Percentiles rank a stretch among this genome's conserved stretches.
Conservation (phyloP, 2,113 vertebrate species). For the Catagonus wagneri region DNA sequence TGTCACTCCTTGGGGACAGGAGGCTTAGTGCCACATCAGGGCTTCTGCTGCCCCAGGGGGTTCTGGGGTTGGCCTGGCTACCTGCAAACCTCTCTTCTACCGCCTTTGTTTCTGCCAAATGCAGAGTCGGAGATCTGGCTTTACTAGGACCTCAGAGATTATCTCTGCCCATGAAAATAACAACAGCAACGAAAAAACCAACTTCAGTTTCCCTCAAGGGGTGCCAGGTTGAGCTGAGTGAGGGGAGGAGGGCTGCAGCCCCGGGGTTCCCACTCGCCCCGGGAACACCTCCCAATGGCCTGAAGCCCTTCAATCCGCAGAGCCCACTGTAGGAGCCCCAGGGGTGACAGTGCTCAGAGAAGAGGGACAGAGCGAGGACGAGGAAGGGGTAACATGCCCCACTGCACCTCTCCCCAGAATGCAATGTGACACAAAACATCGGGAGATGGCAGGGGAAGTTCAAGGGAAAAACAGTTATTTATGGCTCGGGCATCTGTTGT, state of each 20-base stretch:
- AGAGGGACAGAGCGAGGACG: constrained; percentile 29
- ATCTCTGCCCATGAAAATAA: background rate
- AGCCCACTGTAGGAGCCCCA: background rate
- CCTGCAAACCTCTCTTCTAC: background rate
- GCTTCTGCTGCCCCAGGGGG: background rate
- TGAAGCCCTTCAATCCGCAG: background rate
- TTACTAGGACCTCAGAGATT: background rate
- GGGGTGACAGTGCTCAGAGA: background rate
- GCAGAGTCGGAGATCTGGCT: background rate
- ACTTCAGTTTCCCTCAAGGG: background rate
- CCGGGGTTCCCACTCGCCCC: background rate
- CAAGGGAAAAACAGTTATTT: constrained; percentile 84
- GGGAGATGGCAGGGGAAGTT: constrained; percentile 81
- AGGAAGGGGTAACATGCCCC: constrained; percentile 40
- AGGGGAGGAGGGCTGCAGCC: background rate
- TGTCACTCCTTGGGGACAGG: background rate
- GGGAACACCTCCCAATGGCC: background rate
- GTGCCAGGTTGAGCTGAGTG: background rate
- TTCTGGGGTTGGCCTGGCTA: background rate
- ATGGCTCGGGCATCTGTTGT: constrained; percentile 82
- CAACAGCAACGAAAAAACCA: background rate
- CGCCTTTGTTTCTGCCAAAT: background rate
- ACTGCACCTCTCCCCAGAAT: constrained; percentile 75
- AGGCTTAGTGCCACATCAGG: background rate
- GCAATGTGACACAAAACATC: constrained; percentile 78